Evolutionary conservation across 1,140 invertebrate genomes (phyloP).

Genomic region (Drosophila rufa): DNA sequence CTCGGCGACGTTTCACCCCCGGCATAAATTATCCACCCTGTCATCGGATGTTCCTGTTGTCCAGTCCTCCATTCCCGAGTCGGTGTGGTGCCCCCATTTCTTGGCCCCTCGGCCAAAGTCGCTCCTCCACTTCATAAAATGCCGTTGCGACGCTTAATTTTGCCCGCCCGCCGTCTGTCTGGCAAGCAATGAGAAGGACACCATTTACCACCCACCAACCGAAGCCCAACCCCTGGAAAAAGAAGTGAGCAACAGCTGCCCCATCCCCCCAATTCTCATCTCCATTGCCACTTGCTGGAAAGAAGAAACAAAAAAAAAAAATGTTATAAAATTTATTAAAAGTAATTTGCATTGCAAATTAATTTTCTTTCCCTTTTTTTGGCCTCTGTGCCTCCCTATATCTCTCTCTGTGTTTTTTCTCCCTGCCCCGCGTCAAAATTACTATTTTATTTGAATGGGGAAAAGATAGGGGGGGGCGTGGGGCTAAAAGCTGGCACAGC

Average conservation of each 20-base stretch:
- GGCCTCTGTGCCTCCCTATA: background rate
- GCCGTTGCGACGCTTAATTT: slow-evolving; percentile 54
- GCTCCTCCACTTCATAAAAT: slow-evolving; percentile 56
- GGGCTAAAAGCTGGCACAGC: slow-evolving; percentile 15
- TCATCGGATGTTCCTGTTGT: slow-evolving; percentile 48
- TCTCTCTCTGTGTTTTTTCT: background rate
- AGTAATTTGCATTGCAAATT: slow-evolving; percentile 79
- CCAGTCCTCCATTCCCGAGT: slow-evolving; percentile 30
- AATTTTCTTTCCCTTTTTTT: slow-evolving; percentile 66
- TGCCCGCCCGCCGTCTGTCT: slow-evolving; percentile 42
- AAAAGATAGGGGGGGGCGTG: background rate
- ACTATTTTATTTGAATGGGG: slow-evolving; percentile 52
- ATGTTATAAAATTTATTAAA: slow-evolving; percentile 61
- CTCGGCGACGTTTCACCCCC: slow-evolving; percentile 12
- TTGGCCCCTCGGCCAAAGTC: slow-evolving; percentile 26
- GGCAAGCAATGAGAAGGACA: slow-evolving; percentile 34
- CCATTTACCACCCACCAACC: slow-evolving; percentile 24
- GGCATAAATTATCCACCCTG: slow-evolving; percentile 51
- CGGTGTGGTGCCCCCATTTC: background rate
- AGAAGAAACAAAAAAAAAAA: slow-evolving; percentile 34
- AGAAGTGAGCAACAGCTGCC: slow-evolving; percentile 54
- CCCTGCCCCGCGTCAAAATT: slow-evolving; percentile 34
- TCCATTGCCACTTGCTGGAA: slow-evolving; percentile 16
- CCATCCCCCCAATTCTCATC: slow-evolving; percentile 22
- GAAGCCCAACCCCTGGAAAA: slow-evolving; percentile 8